These are phyloP conservation scores for Trematomus loennbergii DNA, from an alignment of 2,113 vertebrate species.

Conservation along the genomic window DNA sequence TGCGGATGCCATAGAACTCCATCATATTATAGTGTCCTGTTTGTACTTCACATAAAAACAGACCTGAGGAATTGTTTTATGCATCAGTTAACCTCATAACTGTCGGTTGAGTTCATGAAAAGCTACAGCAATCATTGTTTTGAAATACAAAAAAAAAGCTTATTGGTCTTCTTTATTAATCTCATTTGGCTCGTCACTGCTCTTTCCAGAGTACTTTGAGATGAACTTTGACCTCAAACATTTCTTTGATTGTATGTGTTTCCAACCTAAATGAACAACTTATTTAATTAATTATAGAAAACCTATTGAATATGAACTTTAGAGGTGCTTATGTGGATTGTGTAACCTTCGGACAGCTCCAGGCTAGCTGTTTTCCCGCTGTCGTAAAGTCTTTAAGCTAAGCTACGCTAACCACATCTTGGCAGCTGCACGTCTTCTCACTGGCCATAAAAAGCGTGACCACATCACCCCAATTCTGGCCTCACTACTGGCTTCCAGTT, in stretches of 20 bases:
- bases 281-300: too few species aligned
- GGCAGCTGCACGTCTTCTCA: too few species aligned
- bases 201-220: background rate
- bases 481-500: too few species aligned
- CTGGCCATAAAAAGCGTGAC: too few species aligned
- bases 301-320: background rate
- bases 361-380: too few species aligned
- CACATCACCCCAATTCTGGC: too few species aligned
- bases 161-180: background rate
- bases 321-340: background rate
- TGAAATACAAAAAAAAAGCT: constrained; percentile 1
- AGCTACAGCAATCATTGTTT: background rate
- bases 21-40: constrained; percentile 22
- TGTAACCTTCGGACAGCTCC: background rate
- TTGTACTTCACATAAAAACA: background rate
- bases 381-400: background rate
- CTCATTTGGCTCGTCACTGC: background rate
- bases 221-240: background rate
- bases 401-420: background rate
- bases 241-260: background rate
- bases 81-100: background rate
- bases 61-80: background rate
- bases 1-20: background rate
- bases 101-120: background rate
- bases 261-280: too few species aligned